Evolutionary conservation across 2,888 invertebrate species (phyloP), one percentile per base, ranked within the genome.

Genomic region (Caenorhabditis becei): DNA sequence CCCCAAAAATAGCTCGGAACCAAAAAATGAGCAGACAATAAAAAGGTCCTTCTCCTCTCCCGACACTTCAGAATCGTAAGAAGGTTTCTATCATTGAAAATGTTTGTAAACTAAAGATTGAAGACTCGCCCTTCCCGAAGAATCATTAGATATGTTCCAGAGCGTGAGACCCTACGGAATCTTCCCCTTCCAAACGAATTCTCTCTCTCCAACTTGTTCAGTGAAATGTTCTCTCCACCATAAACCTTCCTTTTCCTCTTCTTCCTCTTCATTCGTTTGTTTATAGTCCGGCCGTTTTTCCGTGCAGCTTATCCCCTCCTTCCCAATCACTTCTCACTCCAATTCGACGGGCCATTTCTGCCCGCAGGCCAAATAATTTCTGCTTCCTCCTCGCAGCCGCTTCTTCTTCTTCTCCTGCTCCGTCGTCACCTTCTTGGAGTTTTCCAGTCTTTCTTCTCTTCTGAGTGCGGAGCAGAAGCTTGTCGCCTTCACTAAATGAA

Each of bases 331-430:
- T 75, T 61, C 74, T 65, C 70, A 70, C 65, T 65, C 58, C 71
- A 32, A 37, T 59, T 65, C 74, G 65, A 65, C 49, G 65, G 74
- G 51, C 74, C 58, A 59, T 58, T 65, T 75, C 44, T 66, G 66
- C 66, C 74, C 75, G 75, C 75, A 75, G 75, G 75, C 75, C 53
- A 75, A 75, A 75, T 75, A 66, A 66, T 67, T 75, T 56, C 56
- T 53, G n/a, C 51, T 41, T 59, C 41, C 59, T 23, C 63, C 24
- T 26, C n/a, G n/a, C 56, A 26, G n/a, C 53, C 26, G 20, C 51
- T n/a, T 24, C 56, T 37, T n/a, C 58, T 23, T 10, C 51, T 24
- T 26, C 56, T 26, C 51, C 44, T 37, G 49, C 51, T 37, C 54
- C 71, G 62, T 41, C 51, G 59, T 70, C 47, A 61, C 51, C 47